Evolutionary conservation across 2,113 vertebrate species (phyloP).

Genomic region (Cyphomyrus plagiostoma): DNA sequence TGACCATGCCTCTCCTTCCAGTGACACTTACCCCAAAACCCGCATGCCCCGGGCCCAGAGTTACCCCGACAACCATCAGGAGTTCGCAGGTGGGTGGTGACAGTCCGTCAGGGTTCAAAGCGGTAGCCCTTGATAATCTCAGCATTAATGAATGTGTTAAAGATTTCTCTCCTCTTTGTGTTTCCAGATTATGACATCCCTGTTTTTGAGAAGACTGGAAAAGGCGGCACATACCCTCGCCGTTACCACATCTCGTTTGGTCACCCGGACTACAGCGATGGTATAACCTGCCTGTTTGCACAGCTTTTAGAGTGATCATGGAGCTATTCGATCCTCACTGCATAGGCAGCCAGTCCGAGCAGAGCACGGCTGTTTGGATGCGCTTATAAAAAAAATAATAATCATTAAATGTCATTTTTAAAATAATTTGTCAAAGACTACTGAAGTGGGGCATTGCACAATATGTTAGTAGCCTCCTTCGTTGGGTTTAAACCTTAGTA

Average conservation of each 20-base stretch:
- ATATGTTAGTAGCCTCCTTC: not conserved
- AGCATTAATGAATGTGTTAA: not conserved
- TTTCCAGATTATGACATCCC: constrained; percentile 85
- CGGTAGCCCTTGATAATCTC: not conserved
- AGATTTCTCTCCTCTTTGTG: not conserved
- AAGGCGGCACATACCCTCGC: constrained; percentile 93
- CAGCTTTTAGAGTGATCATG: not conserved
- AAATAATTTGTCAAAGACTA: not conserved
- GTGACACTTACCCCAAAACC: constrained; percentile 87
- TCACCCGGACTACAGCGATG: constrained; percentile 91
- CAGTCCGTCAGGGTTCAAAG: not conserved
- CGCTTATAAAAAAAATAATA: not conserved
- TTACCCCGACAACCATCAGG: constrained; percentile 98
- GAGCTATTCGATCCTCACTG: not conserved
- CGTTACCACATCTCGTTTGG: constrained; percentile 86
- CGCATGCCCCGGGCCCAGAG: constrained; percentile 97
- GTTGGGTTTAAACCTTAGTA: not conserved
- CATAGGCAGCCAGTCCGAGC: not conserved
- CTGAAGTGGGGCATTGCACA: not conserved
- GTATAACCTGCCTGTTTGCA: constrained; percentile 49
- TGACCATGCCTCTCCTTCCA: constrained; percentile 40
- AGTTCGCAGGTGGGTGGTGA: constrained; percentile 76
- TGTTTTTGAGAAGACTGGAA: constrained; percentile 92
- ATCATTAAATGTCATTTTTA: not conserved
- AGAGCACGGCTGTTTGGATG: not conserved